Percentiles rank a stretch among this genome's conserved stretches.
phyloP scores from a whole-genome alignment of 2,797 vertebrate species.

The Pangasius djambal region DNA sequence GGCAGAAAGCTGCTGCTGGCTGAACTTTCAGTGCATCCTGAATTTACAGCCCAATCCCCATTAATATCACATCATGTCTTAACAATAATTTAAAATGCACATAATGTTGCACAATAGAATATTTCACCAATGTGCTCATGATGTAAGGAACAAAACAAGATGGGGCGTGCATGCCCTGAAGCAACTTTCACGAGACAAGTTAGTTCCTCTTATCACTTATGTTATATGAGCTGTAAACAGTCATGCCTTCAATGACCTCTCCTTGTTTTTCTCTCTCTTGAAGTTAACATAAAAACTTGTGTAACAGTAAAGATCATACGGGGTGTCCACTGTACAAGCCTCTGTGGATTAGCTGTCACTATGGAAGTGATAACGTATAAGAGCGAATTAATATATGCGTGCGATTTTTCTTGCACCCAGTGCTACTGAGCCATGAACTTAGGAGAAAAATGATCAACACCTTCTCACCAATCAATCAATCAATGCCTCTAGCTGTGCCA shows the following conservation, averaged over 20 bases:
- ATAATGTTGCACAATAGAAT: neutral
- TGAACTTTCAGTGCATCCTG: neutral
- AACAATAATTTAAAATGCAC: neutral
- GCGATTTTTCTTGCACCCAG: neutral
- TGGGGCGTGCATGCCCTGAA: neutral
- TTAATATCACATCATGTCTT: neutral
- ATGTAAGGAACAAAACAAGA: neutral
- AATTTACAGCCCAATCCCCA: neutral
- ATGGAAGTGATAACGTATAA: neutral
- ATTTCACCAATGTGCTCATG: neutral
- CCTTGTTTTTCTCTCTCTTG: neutral
- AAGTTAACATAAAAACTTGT: neutral
- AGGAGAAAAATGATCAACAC: neutral
- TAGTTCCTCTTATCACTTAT: neutral
- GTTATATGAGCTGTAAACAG: neutral
- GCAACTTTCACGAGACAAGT: neutral
- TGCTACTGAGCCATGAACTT: neutral
- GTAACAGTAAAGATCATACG: neutral
- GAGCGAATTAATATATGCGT: neutral
- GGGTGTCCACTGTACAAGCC: neutral
- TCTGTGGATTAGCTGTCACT: neutral
- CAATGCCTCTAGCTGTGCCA: slow-evolving; percentile 2
- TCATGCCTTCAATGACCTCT: neutral
- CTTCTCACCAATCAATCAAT: slow-evolving; percentile 2
- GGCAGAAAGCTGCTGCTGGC: neutral